phyloP scores from a whole-genome alignment of 1,140 invertebrate genomes.

The Scaptomyza montana region DNA sequence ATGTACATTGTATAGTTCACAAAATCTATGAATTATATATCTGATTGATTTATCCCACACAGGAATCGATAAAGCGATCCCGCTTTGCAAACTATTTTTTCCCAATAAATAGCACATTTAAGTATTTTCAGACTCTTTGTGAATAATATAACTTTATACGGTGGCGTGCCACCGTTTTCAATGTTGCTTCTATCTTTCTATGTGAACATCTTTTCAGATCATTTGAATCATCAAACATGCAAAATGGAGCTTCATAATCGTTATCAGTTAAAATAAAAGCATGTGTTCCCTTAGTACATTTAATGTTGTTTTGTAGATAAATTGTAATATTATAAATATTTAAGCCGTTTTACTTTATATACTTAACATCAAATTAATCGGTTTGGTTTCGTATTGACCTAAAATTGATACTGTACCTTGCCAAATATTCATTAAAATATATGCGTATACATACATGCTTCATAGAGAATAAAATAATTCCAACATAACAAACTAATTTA shows the following conservation, averaged over 20 bases:
- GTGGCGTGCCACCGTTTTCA: slow-evolving; percentile 14
- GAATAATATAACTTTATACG: slow-evolving; percentile 35
- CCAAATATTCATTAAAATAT: too few species aligned
- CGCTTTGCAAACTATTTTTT: too few species aligned
- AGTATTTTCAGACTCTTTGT: slow-evolving; percentile 17
- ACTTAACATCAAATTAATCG: too few species aligned
- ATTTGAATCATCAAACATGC: background rate
- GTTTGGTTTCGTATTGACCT: too few species aligned
- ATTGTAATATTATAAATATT: too few species aligned
- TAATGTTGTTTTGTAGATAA: background rate
- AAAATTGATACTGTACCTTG: too few species aligned
- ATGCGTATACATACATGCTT: too few species aligned
- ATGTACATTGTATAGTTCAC: slow-evolving; percentile 40
- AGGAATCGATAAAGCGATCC: background rate
- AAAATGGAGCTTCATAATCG: background rate
- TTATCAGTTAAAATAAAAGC: background rate
- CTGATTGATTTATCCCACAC: background rate
- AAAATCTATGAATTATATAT: slow-evolving; percentile 4
- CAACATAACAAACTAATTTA: too few species aligned
- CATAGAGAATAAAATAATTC: too few species aligned
- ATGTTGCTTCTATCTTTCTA: slow-evolving; percentile 27
- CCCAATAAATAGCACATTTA: background rate
- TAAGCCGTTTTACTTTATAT: background rate
- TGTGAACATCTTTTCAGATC: background rate
- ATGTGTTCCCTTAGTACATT: background rate